Base-by-base conservation (phyloP, 2,888 invertebrate genomes). In the Polymixis flavicincta region DNA sequence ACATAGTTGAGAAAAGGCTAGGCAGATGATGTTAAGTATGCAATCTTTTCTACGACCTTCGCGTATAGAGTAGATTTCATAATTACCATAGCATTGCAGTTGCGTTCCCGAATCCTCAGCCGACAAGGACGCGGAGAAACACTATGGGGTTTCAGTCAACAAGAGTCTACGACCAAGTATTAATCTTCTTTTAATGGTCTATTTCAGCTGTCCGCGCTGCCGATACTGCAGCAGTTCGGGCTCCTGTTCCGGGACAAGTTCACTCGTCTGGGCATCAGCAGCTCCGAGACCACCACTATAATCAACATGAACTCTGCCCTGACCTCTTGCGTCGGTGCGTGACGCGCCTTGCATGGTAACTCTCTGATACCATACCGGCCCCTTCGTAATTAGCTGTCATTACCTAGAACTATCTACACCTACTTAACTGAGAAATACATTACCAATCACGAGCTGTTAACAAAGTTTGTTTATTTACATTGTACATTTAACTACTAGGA, bases 291-390 rank as follows among this genome's bases (percentile, higher is more conserved):
- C 50, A 97, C 98, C 48, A 97, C 98, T 69, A 97, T 98, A 87
- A 97, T 98, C 90, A 98, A 98, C 93, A 96, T 98, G 88, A 97
- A 98, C 95, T 97, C 97, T 37, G 98, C 98, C 52, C 97, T 98
- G 85, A 97, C 97, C 84, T 97, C 98, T 86, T 97, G 97, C 93
- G 97, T 97, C 93, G 98, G 98, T 98, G 96, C 96, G 96, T 96
- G 96, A 95, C 94, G 95, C 94, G 93, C 90, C 89, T 90, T 83
- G 90, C 94, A 96, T 92, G 96, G 96, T 96, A 96, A 96, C 96
- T 94, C 86, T 89, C 85, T 92, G 90, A 93, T 93, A 94, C 92
- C 94, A 93, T 93, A 92, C 90, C 90, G 90, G 89, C 88, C 87
- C 83, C 83, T 88, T 87, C 78, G 32, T 85, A 87, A 80, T 82